A percentile compares a stretch with the other conserved stretches of the same genome.
Evolutionary conservation across 37 sponge, comb jelly and placozoan species (phyloP).

Genomic region (Amphimedon queenslandica): DNA sequence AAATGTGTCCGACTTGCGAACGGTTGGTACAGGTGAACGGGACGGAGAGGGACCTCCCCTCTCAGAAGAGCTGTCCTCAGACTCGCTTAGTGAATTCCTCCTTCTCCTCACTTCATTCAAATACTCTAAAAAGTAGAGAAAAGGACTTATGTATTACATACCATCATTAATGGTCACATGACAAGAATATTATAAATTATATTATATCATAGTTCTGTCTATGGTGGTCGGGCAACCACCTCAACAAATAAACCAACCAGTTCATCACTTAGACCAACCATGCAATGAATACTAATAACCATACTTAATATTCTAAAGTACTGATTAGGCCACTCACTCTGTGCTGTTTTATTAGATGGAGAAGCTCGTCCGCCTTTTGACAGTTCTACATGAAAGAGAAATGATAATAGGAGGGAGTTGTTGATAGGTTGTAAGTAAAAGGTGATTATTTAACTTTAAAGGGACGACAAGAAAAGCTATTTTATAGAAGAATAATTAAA

Average conservation of each 20-base stretch:
- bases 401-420: too few relatives aligned
- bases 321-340: constrained; percentile 13
- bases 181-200: background rate
- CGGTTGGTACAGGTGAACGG: background rate
- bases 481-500: too few relatives aligned
- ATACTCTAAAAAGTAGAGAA: constrained; percentile 9
- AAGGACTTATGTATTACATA: background rate
- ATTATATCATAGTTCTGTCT: too few relatives aligned
- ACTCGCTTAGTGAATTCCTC: background rate
- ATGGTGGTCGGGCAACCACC: background rate
- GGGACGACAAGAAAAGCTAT: too few relatives aligned
- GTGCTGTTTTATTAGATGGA: constrained; percentile 29
- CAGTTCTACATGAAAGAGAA: background rate
- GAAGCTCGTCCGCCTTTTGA: background rate
- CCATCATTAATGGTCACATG: background rate
- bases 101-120: constrained; percentile 13
- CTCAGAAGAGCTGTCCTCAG: background rate
- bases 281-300: too few relatives aligned
- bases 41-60: background rate
- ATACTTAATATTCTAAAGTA: background rate
- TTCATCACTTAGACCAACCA: too few relatives aligned
- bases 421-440: too few relatives aligned
- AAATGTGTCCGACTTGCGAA: background rate
- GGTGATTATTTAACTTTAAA: too few relatives aligned
- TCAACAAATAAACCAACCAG: too few relatives aligned